phyloP scores from a whole-genome alignment of 1,140 invertebrate species.

The Calliphora vicina region DNA sequence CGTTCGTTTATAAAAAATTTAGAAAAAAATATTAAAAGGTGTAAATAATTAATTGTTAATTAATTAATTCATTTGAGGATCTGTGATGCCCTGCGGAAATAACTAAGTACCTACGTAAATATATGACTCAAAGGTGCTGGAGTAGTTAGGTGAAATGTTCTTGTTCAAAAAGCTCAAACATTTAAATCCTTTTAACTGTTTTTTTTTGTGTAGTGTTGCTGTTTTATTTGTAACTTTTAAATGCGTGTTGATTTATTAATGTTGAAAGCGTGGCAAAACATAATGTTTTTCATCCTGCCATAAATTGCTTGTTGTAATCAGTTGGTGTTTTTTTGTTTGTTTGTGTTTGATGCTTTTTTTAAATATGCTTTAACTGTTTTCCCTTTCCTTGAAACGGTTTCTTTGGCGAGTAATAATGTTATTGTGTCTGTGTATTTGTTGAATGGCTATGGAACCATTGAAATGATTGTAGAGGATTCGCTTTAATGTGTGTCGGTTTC shows the following conservation, averaged over 20 bases:
- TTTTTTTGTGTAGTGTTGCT: background rate
- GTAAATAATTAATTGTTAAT: no score
- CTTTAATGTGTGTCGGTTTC: background rate
- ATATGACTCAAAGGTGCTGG: no score
- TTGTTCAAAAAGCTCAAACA: background rate
- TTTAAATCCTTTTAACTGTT: background rate
- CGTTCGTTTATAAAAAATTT: no score
- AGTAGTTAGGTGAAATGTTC: no score
- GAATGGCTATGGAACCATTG: background rate
- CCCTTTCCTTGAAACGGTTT: background rate
- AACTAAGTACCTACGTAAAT: no score
- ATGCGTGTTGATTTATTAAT: conserved; percentile 6
- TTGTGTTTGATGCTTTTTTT: background rate
- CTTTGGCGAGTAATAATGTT: background rate
- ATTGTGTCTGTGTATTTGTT: background rate
- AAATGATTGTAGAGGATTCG: background rate
- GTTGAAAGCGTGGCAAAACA: background rate
- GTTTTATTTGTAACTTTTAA: background rate
- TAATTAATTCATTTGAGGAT: no score
- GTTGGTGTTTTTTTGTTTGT: background rate
- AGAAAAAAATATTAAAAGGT: no score
- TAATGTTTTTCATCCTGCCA: background rate
- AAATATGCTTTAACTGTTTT: background rate
- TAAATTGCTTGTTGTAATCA: background rate
- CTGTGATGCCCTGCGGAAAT: no score